Base-by-base conservation (phyloP, 2,797 vertebrate species). In the Manis javanica region DNA sequence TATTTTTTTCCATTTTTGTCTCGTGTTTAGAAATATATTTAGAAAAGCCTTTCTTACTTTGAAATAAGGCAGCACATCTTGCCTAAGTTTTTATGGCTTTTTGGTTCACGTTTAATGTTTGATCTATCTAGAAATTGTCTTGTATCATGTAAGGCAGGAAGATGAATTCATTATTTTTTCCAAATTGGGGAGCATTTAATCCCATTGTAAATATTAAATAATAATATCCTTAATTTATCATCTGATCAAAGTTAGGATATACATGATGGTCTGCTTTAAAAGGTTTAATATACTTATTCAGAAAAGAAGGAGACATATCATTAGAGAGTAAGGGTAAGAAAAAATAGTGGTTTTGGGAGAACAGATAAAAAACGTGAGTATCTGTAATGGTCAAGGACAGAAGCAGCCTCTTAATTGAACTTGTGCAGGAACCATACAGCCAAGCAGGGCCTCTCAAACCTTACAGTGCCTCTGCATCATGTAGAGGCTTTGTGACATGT, bases 241-340 rank as follows among this genome's bases (percentile, higher is more conserved):
- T 49, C 83, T 96, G 39, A 63, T 57, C 24, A 96, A 81, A 86
- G 39, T 83, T 71, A 66, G 37, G 66, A 59, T 46, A 55, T 46
- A 51, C 37, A 31, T 14, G 26, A 71, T 9, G 57, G n/a, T 81
- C 3, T 46, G 7, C 59, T 77, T 96, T 57, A 74, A 94, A 23
- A 86, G 84, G 87, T 83, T 61, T 81, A 72, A 57, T 55, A 21
- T 18, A 12, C 2, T 42, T 74, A 46, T 51, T 66, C 81, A 53
- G 51, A 75, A 13, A 92, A 75, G 63, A 63, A 29, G 11, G 51
- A 46, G 91, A 31, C 7, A 16, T 21, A 92, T 77, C 42, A 53
- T 57, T 51, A 92, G 39, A 57, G 4, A n/a, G 23, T 19, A 23
- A 53, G 13, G 15, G 4, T 53, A 19, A 69, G 75, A 24, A 13